Conservation (phyloP, 2,797 vertebrate genomes). For the Sebastes ruberrimus region DNA sequence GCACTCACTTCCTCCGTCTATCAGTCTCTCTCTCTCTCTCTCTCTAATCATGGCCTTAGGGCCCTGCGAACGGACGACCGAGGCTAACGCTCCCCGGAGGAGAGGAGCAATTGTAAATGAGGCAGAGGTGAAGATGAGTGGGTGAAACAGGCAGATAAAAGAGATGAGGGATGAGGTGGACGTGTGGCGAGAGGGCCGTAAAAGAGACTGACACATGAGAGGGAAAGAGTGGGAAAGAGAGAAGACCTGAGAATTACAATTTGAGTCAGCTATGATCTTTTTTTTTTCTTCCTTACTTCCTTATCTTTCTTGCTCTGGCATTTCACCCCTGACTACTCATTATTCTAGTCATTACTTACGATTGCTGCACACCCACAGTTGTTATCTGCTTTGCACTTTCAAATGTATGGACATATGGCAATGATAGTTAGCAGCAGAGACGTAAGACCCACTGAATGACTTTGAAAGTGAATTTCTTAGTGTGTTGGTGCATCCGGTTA, state of each 20-base stretch:
- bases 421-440: background rate
- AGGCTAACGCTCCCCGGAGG: slow-evolving; percentile 73
- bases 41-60: slow-evolving; percentile 72
- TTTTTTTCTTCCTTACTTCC: slow-evolving; percentile 27
- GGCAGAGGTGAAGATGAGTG: slow-evolving; percentile 73
- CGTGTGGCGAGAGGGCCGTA: slow-evolving; percentile 52
- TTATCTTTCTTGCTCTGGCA: slow-evolving; percentile 40
- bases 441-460: background rate
- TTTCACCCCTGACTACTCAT: slow-evolving; percentile 59
- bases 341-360: slow-evolving; percentile 56
- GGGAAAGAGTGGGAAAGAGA: slow-evolving; percentile 6
- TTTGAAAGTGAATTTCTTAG: background rate
- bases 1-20: slow-evolving; percentile 48
- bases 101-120: slow-evolving; percentile 72
- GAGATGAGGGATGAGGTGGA: slow-evolving; percentile 57
- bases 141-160: slow-evolving; percentile 74
- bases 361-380: slow-evolving; percentile 25
- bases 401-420: slow-evolving; percentile 10
- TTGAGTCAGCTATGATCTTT: slow-evolving; percentile 57
- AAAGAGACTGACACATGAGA: slow-evolving; percentile 69
- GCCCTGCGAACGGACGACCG: slow-evolving; percentile 50
- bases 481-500: background rate
- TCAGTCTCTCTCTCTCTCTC: slow-evolving; percentile 39
- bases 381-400: slow-evolving; percentile 9
- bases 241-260: slow-evolving; percentile 52